A percentile compares a stretch with the other conserved stretches of the same genome.
These are phyloP conservation scores for Rhizoglyphus robini DNA, from an alignment of 1,140 invertebrate species.

Conservation along the genomic window DNA sequence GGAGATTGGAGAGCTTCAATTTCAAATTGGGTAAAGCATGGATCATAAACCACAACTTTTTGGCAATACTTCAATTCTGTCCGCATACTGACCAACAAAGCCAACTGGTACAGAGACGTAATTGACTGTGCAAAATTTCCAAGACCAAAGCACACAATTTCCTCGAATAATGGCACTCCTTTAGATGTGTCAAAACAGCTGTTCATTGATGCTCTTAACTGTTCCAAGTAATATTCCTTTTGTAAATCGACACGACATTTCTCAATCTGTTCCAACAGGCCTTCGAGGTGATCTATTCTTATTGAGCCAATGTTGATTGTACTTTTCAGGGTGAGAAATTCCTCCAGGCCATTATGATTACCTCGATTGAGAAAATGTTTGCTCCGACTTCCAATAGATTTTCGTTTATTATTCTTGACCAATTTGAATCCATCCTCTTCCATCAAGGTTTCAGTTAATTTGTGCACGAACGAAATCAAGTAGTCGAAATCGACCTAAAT, in stretches of 20 bases:
- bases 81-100: background rate
- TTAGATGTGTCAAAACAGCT: background rate
- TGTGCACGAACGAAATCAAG: too few species aligned
- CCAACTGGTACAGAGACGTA: background rate
- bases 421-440: slow-evolving; percentile 13
- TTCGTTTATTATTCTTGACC: background rate
- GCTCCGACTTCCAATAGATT: background rate
- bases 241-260: background rate
- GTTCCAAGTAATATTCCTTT: background rate
- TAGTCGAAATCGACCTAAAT: too few species aligned
- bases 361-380: background rate
- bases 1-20: background rate
- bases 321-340: background rate
- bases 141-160: slow-evolving; percentile 12
- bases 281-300: background rate
- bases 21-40: slow-evolving; percentile 3
- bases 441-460: too few species aligned
- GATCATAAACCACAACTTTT: background rate
- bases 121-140: background rate
- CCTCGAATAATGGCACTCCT: background rate
- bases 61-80: background rate
- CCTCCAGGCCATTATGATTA: background rate
- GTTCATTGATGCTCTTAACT: background rate
- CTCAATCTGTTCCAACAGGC: background rate
- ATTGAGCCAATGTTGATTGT: background rate